These are phyloP conservation scores for Oenanthe oenanthe DNA, from an alignment of 2,113 vertebrate species.

Conservation along the genomic window DNA sequence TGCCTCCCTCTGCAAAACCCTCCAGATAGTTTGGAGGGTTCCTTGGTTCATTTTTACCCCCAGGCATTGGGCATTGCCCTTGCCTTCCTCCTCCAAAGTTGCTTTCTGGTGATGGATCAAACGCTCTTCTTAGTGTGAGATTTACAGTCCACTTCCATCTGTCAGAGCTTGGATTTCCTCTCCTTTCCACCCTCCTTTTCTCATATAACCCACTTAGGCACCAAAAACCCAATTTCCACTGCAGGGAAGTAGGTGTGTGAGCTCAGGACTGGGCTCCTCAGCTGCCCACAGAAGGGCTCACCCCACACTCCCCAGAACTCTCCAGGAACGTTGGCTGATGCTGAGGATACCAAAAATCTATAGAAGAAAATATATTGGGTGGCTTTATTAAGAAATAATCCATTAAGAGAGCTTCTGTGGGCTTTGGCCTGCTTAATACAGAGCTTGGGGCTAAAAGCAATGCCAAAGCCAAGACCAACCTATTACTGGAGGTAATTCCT, in stretches of 20 bases:
- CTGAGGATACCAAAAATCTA: background rate
- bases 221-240: background rate
- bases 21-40: background rate
- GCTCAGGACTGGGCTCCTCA: background rate
- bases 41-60: background rate
- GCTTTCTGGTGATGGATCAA: background rate
- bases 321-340: accelerated
- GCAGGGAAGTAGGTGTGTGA: background rate
- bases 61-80: background rate
- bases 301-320: background rate
- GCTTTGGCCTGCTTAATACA: background rate
- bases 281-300: background rate
- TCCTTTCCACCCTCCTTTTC: background rate
- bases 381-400: conserved; percentile 12
- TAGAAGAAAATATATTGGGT: background rate
- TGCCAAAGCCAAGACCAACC: conserved; percentile 1
- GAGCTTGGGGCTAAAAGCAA: conserved; percentile 22
- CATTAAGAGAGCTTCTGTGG: background rate
- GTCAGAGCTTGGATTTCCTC: background rate
- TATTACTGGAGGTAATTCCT: conserved; percentile 26
- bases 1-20: background rate
- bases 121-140: accelerated
- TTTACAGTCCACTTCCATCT: background rate
- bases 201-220: background rate
- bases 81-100: background rate